Percentiles rank a stretch among this genome's conserved stretches.
Evolutionary conservation across 2,113 vertebrate species (phyloP).

Genomic region (Danionella cerebrum): DNA sequence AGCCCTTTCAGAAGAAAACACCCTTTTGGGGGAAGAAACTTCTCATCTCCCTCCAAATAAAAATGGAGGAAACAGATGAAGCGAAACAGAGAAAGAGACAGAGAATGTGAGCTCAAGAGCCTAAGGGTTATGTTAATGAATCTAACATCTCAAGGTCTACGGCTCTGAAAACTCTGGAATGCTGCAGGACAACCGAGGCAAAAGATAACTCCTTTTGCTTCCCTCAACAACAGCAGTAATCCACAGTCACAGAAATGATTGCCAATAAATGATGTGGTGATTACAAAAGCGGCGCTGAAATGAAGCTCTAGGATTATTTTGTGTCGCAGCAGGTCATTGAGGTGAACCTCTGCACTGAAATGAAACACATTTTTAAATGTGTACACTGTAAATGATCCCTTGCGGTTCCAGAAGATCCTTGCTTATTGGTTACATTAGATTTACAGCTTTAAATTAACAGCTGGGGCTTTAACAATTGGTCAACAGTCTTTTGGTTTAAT

Average conservation of each 20-base stretch:
- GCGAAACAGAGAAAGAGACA: not conserved
- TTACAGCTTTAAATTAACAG: no score
- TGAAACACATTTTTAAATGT: no score
- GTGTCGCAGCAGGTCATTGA: not conserved
- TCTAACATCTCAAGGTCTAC: not conserved
- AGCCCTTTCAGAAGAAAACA: no score
- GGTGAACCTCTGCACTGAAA: not conserved
- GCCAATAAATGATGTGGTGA: not conserved
- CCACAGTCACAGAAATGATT: not conserved
- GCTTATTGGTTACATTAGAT: no score
- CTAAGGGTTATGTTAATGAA: not conserved
- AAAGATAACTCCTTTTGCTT: not conserved
- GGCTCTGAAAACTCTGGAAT: not conserved
- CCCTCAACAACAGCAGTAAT: not conserved
- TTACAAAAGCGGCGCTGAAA: not conserved
- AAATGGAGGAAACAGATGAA: not conserved
- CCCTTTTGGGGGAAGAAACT: no score
- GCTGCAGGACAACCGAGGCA: not conserved
- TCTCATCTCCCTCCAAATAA: no score
- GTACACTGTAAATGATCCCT: no score
- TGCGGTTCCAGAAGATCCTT: no score
- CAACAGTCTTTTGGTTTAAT: no score
- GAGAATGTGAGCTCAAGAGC: not conserved
- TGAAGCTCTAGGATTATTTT: not conserved
- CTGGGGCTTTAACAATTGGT: no score